Evolutionary conservation across 2,113 vertebrate species (phyloP), one percentile per base, ranked within the genome.

Genomic region (Redunca redunca): DNA sequence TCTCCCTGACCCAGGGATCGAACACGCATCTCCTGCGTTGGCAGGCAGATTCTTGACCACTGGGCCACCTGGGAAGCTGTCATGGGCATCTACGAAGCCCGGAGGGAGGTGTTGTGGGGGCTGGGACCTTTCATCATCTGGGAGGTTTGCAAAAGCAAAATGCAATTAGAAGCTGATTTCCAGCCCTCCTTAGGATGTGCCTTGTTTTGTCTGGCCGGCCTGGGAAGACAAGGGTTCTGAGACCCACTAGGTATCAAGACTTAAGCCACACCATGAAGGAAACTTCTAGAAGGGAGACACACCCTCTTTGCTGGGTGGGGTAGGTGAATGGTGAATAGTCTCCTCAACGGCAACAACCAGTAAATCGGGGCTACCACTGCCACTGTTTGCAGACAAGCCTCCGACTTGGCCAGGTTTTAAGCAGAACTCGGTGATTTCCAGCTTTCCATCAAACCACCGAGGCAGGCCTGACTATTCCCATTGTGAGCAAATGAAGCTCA

Each of bases 261-360:
- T 60, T 26, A 17, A 1, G n/a, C 21, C 36, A 67, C 6, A 10
- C 3, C 48, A 28, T 1, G 2, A 36, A 46, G 60, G 26, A 53
- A 84, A 57, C 7, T 64, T 55, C 91, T 71, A 30, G 58, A 77
- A 78, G 40, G 15, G 19, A 30, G 83, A 53, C 2, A n/a, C 52
- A 9, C 6, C 9, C 52, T 57, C 67, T 28, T n/a, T 43, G 12
- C n/a, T 71, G 67, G 36, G 11, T 3, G 0, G 5, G 11, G 36
- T 25, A 0, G 30, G 14, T 25, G 13, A 7, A 28, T 0, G 2
- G 55, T 12, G 55, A 21, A 33, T 4, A 33, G 62, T 6, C 2
- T 80, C 43, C 55, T 15, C 23, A 84, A 28, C 11, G 17, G 55
- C 57, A 62, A 46, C n/a, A 30, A 21, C 2, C 58, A 57, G 28